Base-by-base conservation (phyloP, 2,888 invertebrate genomes). In the Mechanitis messenoides region DNA sequence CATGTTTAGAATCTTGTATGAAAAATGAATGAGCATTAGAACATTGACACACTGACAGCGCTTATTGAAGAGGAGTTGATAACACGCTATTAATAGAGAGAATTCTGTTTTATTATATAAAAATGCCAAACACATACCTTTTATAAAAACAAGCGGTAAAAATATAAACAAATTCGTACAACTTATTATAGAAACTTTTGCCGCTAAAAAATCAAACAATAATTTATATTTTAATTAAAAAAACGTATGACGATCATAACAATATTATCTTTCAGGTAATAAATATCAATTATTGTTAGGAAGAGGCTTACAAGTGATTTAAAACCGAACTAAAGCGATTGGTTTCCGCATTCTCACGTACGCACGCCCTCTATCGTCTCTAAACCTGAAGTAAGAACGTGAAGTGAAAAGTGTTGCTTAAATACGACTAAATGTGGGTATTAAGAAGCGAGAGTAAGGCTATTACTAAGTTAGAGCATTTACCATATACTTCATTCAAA, bases 221-320 rank as follows among this genome's bases (percentile, higher is more conserved):
- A 5, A 42, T 9, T 7, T 9, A 9, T 9, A 9, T 42, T 9
- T 31, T 31, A 50, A 31, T 6, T 6, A 9, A 28, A 31, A 31
- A 31, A 31, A 28, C 28, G 20, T 1, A 50, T 50, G 28, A 28
- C 50, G 6, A 50, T 6, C 11, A 50, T 50, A 50, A 50, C 9
- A 50, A 9, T 50, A 50, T 50, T 50, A 50, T 6, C 6, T 50
- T 31, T 50, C 50, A 31, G 6, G n/a, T 31, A 50, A 50, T 50
- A 50, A 31, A 56, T 38, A 79, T 77, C 76, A 70, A 72, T 70
- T 63, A 71, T 70, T 65, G 79, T 77, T 80, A 81, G 81, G 81
- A 81, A 74, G 73, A 76, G 72, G 79, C 81, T 83, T 79, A 80
- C 73, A 69, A 71, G 79, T 81, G 81, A 82, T 83, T 77, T 81